Base-by-base conservation (phyloP, 2,113 vertebrate genomes). In the Oreochromis tanganicae region DNA sequence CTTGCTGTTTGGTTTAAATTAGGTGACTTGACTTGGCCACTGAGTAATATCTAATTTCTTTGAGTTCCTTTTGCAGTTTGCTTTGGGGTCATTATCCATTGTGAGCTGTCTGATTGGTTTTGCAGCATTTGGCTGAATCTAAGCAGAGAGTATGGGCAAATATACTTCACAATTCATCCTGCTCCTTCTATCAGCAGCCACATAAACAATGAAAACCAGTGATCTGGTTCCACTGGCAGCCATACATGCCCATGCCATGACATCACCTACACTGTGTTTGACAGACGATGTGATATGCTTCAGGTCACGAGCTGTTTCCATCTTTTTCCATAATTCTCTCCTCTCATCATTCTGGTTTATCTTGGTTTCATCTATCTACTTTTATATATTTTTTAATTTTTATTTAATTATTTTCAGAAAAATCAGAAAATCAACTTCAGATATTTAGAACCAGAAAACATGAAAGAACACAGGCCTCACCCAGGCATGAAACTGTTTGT, bases 211-310 rank as follows among this genome's bases (percentile, higher is more conserved):
- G 41, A 27, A 71, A 24, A 71, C 66, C 13, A 29, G 6, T 7
- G 68, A 48, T 13, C 41, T 17, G 2, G 21, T 48, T 75, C 24
- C 24, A 29, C 68, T 48, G 14, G 68, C 68, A 48, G 68, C 68
- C 24, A 75, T 27, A 7, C 68, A 75, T 29, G 41, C 24, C 41
- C 41, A 19, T 48, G 21, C 41, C 71, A 29, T 16, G 16, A 48
- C 14, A 75, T 75, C 16, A 17, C 16, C 2, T 50, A 29, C 43
- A 75, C 24, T 11, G 14, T 17, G 24, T 75, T 19, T 75, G 24
- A 50, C 71, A 75, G 71, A 75, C 17, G 4, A 32, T 29, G 68
- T 75, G 68, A 24, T 48, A 48, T 75, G 24, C 43, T 75, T 50
- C 43, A 48, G 71, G 41, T 50, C 24, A 32, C 27, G 48, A 1